These are phyloP conservation scores for Cyprinodon brontotheroides DNA, from an alignment of 2,113 vertebrate species.

Conservation along the genomic window DNA sequence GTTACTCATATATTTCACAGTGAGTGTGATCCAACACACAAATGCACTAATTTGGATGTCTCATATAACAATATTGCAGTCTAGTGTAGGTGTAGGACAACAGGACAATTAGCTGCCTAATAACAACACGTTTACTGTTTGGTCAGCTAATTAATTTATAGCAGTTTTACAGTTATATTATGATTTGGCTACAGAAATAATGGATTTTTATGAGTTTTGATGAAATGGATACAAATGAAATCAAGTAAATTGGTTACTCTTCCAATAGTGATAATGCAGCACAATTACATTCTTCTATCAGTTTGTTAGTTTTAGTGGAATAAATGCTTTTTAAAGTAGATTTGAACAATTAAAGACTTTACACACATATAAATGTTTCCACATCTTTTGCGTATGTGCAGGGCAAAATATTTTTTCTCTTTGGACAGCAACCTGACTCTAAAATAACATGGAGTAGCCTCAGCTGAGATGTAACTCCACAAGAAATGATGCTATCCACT, in stretches of 20 bases:
- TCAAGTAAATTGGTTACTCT: background rate
- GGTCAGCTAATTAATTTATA: background rate
- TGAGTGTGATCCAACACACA: background rate
- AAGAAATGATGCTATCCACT: too few relatives aligned
- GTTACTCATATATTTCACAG: background rate
- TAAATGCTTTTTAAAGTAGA: conserved; percentile 2
- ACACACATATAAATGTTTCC: too few relatives aligned
- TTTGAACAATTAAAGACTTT: conserved; percentile 1
- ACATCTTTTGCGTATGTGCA: too few relatives aligned
- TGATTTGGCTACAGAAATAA: background rate
- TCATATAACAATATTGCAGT: background rate
- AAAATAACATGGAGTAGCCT: too few relatives aligned
- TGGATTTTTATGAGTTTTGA: background rate
- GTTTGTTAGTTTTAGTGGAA: conserved; percentile 4
- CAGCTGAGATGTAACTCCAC: too few relatives aligned
- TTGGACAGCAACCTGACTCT: too few relatives aligned
- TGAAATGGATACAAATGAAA: background rate
- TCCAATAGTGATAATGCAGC: background rate
- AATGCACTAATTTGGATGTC: background rate
- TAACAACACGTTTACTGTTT: background rate
- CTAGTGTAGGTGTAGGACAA: background rate
- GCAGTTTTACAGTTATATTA: background rate
- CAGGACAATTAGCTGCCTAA: background rate
- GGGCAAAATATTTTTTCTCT: too few relatives aligned
- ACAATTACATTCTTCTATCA: background rate